These are phyloP conservation scores for Malthinus flaveolus DNA, from an alignment of 2,888 invertebrate genomes.

Conservation along the genomic window DNA sequence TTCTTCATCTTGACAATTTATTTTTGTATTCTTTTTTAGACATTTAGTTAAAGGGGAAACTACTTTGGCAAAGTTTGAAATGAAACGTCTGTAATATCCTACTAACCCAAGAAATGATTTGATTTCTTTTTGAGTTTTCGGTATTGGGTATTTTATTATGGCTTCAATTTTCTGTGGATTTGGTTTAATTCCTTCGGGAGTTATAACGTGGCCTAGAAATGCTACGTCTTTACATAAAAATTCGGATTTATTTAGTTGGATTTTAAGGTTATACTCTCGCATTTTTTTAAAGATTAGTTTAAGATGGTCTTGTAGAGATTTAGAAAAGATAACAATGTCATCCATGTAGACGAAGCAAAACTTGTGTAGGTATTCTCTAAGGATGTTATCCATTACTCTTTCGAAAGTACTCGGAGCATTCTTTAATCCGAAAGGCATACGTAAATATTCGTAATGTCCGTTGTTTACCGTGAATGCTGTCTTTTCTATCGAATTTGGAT, in stretches of 20 bases:
- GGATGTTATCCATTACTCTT: conserved; percentile 17
- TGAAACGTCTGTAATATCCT: conserved; percentile 14
- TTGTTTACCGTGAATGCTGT: conserved; percentile 23
- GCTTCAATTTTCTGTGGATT: conserved; percentile 39
- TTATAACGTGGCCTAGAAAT: conserved; percentile 41
- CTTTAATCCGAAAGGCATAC: conserved; percentile 21
- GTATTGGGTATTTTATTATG: conserved; percentile 28
- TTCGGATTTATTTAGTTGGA: conserved; percentile 22
- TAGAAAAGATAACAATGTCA: conserved; percentile 19
- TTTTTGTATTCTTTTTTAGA: conserved; percentile 17
- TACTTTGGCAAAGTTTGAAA: conserved; percentile 12
- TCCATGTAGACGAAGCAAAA: conserved; percentile 24
- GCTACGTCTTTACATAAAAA: conserved; percentile 24
- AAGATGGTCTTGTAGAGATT: conserved; percentile 16
- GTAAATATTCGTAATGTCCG: conserved; percentile 27
- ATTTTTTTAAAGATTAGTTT: conserved; percentile 16
- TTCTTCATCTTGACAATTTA: conserved; percentile 6
- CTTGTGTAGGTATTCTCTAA: conserved; percentile 18
- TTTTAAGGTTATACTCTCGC: conserved; percentile 16
- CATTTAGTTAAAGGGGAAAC: conserved; percentile 21
- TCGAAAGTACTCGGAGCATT: conserved; percentile 21
- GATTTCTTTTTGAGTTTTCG: conserved; percentile 25
- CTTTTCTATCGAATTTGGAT: conserved; percentile 18
- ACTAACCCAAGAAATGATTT: conserved; percentile 20
- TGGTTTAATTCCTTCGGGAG: conserved; percentile 40